phyloP scores from a whole-genome alignment of 2,888 invertebrate genomes.

The Dynastes grantii region DNA sequence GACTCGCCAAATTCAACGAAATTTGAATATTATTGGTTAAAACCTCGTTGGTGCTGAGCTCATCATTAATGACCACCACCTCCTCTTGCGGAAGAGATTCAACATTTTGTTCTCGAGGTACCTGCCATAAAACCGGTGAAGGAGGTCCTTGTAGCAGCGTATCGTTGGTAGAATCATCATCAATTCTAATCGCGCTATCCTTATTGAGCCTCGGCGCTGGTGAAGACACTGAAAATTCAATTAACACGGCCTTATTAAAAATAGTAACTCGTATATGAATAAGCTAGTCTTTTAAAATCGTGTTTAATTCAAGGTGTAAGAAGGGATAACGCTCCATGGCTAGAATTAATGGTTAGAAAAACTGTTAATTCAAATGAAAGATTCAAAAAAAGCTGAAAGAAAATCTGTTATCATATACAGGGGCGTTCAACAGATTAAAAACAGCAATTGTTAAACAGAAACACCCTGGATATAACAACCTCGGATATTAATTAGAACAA shows the following conservation, averaged over 20 bases:
- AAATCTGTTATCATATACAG: background rate
- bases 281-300: conserved; percentile 47
- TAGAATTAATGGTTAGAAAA: conserved; percentile 12
- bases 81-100: background rate
- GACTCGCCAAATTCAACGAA: background rate
- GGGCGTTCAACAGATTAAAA: background rate
- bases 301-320: conserved; percentile 24
- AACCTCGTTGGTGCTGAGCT: background rate
- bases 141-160: background rate
- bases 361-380: background rate
- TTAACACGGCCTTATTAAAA: background rate
- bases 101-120: too few relatives aligned
- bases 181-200: background rate
- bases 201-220: background rate
- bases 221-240: conserved; percentile 2
- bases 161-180: background rate
- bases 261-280: background rate
- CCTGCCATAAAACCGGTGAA: background rate
- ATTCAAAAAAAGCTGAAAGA: background rate
- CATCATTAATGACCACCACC: background rate
- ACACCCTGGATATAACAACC: conserved; percentile 18
- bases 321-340: background rate
- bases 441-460: background rate
- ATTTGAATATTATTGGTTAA: conserved; percentile 4
- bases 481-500: background rate